Evolutionary conservation across 1,140 invertebrate genomes (phyloP).

Genomic region (Orussus abietinus): DNA sequence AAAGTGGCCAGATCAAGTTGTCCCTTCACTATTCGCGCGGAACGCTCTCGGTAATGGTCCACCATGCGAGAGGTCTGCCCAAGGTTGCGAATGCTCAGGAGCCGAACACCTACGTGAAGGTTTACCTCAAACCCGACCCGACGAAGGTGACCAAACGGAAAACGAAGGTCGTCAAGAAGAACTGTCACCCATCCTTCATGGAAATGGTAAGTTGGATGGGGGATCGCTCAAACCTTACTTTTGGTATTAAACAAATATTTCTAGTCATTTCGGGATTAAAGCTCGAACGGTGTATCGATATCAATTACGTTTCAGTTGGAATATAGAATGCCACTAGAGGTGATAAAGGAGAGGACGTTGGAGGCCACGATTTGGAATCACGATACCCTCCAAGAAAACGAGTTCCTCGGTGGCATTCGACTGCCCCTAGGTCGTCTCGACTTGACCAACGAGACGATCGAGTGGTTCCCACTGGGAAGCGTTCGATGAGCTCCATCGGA

Average conservation of each 20-base stretch:
- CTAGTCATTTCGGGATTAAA: constrained; percentile 3
- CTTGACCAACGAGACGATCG: constrained; percentile 70
- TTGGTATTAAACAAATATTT: constrained; percentile 3
- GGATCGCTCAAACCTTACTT: background rate
- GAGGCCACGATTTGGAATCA: constrained; percentile 95
- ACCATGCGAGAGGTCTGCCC: constrained; percentile 82
- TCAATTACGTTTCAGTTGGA: constrained; percentile 82
- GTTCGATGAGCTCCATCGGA: no score
- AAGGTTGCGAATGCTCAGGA: constrained; percentile 68
- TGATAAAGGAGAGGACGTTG: constrained; percentile 69
- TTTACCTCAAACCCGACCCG: constrained; percentile 85
- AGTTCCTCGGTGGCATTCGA: constrained; percentile 85
- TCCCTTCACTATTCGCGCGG: constrained; percentile 79
- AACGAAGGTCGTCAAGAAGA: constrained; percentile 88
- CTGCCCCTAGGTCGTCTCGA: constrained; percentile 70
- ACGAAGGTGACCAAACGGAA: constrained; percentile 91
- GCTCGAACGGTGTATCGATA: no score
- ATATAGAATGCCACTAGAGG: constrained; percentile 80
- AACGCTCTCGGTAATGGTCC: constrained; percentile 79
- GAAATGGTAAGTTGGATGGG: constrained; percentile 73
- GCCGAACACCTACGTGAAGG: constrained; percentile 91
- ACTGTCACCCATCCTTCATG: constrained; percentile 95
- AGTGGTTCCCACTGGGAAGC: constrained; percentile 73
- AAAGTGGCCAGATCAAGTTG: constrained; percentile 71
- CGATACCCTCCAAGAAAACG: constrained; percentile 92